phyloP scores from a whole-genome alignment of 2,888 invertebrate species.

The Trachelus stipa region DNA sequence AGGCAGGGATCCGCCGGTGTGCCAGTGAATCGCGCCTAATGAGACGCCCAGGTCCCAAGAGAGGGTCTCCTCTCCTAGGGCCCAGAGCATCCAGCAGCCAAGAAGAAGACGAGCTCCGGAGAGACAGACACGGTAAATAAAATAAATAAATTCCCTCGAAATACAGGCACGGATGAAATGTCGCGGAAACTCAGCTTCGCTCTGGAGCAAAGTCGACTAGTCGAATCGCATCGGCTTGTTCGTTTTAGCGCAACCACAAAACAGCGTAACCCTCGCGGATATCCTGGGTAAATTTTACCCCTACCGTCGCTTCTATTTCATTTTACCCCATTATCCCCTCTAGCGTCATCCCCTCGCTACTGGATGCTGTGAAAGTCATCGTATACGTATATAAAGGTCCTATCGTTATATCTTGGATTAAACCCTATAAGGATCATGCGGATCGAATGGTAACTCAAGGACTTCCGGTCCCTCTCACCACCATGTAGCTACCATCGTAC shows the following conservation, averaged over 20 bases:
- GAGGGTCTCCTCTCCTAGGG: constrained; percentile 30
- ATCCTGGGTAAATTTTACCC: not conserved
- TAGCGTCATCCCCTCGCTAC: not conserved
- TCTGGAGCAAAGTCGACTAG: not conserved
- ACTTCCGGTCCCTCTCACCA: not conserved
- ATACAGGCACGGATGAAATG: constrained; percentile 41
- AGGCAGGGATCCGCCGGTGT: constrained; percentile 56
- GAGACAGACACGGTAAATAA: constrained; percentile 40
- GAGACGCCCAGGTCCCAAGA: constrained; percentile 56
- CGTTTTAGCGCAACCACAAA: not conserved
- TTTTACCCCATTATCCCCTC: not conserved
- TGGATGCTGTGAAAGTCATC: not conserved
- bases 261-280: not conserved
- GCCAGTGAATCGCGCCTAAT: constrained; percentile 63
- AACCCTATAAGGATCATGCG: not conserved
- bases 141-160: constrained; percentile 51
- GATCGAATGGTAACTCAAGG: not conserved
- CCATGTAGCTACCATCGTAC: not conserved
- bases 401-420: not conserved
- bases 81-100: constrained; percentile 13
- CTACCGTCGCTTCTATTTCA: not conserved
- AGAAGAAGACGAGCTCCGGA: constrained; percentile 18
- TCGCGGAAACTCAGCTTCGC: constrained; percentile 35
- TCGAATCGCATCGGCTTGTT: not conserved
- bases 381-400: no score